phyloP scores from a whole-genome alignment of 2,113 vertebrate genomes.

The Dicaeum eximium region DNA sequence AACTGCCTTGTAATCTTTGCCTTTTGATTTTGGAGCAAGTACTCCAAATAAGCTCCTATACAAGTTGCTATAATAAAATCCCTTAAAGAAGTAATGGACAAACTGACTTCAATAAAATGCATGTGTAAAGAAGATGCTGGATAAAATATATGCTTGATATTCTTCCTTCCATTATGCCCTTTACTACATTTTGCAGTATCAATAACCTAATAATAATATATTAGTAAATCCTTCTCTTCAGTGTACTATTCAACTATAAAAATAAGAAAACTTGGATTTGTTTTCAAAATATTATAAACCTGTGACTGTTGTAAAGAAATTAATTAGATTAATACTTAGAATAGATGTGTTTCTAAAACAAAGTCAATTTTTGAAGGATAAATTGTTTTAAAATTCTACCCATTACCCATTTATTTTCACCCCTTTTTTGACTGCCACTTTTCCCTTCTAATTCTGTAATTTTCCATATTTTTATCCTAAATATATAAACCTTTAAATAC shows the following conservation, averaged over 20 bases:
- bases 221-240: not conserved
- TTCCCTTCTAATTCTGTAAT: not conserved
- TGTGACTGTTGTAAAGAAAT: not conserved
- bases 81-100: not conserved
- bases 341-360: not conserved
- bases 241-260: not conserved
- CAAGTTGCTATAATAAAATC: not conserved
- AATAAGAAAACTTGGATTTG: not conserved
- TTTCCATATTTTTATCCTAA: not conserved
- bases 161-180: not conserved
- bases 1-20: not conserved
- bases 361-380: not conserved
- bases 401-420: not conserved
- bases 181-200: not conserved
- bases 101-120: not conserved
- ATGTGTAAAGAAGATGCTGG: not conserved
- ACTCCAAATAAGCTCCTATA: not conserved
- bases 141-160: not conserved
- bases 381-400: not conserved
- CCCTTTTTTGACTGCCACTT: not conserved
- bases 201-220: not conserved
- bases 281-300: not conserved
- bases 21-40: not conserved
- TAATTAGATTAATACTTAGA: not conserved
- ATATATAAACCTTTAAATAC: not conserved